These are phyloP conservation scores for Criorhina ranunculi DNA, from an alignment of 2,888 invertebrate species.

Conservation along the genomic window DNA sequence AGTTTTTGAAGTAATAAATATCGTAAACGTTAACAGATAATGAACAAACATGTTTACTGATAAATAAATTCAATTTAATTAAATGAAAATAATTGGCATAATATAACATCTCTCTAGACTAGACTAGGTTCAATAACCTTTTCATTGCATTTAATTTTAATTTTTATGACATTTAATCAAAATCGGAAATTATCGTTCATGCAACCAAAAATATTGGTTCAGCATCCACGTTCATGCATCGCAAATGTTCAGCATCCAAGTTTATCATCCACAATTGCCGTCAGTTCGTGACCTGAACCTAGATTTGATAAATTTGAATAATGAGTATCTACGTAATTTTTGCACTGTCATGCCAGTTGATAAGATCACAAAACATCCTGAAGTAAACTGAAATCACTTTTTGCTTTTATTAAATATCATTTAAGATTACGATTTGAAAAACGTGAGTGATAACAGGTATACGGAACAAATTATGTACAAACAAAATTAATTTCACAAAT, in stretches of 20 bases:
- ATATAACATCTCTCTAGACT: too few species aligned
- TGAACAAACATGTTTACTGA: too few species aligned
- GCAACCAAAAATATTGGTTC: not conserved
- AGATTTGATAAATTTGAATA: too few species aligned
- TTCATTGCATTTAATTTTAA: conserved; percentile 24
- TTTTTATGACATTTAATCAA: conserved; percentile 25
- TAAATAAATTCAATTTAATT: conserved; percentile 1
- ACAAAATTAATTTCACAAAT: not conserved
- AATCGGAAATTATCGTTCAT: conserved; percentile 6
- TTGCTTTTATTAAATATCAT: not conserved
- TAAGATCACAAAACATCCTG: too few species aligned
- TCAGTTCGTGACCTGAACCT: conserved; percentile 3
- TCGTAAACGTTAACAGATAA: not conserved
- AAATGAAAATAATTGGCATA: not conserved
- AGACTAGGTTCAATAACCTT: conserved; percentile 21
- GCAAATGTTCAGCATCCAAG: not conserved
- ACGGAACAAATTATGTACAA: too few species aligned
- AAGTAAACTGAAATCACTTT: not conserved
- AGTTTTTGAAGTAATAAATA: not conserved
- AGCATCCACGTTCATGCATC: not conserved
- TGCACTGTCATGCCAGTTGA: not conserved
- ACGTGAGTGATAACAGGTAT: conserved; percentile 10
- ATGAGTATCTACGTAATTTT: not conserved
- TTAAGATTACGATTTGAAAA: conserved; percentile 4
- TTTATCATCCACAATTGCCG: not conserved